Base-by-base conservation (phyloP, 2,113 vertebrate species). In the Catharus minimus region DNA sequence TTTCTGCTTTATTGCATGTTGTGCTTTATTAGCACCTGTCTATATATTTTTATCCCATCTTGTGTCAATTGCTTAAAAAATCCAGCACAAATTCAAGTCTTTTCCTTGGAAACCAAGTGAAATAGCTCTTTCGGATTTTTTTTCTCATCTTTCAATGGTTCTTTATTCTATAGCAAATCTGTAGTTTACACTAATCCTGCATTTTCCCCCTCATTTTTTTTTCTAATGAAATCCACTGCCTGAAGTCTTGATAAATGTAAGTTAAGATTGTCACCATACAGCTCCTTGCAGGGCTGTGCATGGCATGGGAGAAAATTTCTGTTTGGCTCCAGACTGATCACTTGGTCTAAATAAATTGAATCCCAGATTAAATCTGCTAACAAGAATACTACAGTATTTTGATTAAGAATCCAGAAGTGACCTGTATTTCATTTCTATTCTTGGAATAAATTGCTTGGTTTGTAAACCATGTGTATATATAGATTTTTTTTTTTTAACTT, bases 391-490 rank as follows among this genome's bases (percentile, higher is more conserved):
- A 56, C 4, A 32, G 82, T 69, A 43, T 87, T 96, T 96, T 92
- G 88, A 95, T 95, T 95, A 94, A 93, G 93, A 84, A 86, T 92
- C 80, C 57, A 92, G 80, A 78, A 93, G 56, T 93, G 90, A 93
- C 91, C 92, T 28, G 53, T 92, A 93, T 96, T 89, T 84, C 1
- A 39, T 73, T 88, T 90, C 90, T 95, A 84, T 95, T 95, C 77
- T 95, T 91, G 67, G 85, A 82, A 82, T 69, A 80, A 91, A 84
- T 90, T 95, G 26, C 73, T 95, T 88, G 77, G 46, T 86, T 93
- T 95, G 88, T 95, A 93, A 95, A 95, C 74, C 15, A 10, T 82
- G 57, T 84, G 8, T 94, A 92, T 89, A 84, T 90, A 77, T 83
- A 94, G 82, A 43, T 15, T 36, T 52, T 86, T 84, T 46, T 84